These are phyloP conservation scores for Danaus plexippus DNA, from an alignment of 1,140 invertebrate species.

Conservation along the genomic window DNA sequence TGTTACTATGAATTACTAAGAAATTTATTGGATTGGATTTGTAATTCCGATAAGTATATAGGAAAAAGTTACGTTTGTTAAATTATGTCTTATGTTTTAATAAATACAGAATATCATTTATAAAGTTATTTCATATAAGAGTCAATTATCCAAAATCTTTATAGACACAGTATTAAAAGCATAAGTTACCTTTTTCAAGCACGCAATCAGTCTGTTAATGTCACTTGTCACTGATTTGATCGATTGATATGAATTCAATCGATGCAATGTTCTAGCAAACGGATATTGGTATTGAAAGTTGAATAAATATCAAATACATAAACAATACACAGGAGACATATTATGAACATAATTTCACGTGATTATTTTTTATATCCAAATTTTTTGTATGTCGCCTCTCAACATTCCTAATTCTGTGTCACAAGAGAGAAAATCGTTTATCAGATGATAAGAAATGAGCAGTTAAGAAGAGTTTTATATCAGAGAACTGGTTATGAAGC, in stretches of 20 bases:
- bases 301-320: too few relatives aligned
- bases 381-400: constrained; percentile 18
- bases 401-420: constrained; percentile 32
- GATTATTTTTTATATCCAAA: neutral
- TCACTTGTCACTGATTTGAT: constrained; percentile 15
- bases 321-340: neutral
- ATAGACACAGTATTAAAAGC: too few relatives aligned
- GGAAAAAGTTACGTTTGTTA: too few relatives aligned
- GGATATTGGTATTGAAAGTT: neutral
- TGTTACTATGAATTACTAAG: too few relatives aligned
- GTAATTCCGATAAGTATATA: too few relatives aligned
- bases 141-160: too few relatives aligned
- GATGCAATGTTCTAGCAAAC: neutral
- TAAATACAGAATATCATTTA: too few relatives aligned
- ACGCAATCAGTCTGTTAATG: neutral
- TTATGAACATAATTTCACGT: neutral
- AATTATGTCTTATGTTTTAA: too few relatives aligned
- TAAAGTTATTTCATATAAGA: too few relatives aligned
- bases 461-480: constrained; percentile 4
- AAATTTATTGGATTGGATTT: too few relatives aligned
- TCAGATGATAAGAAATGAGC: constrained; percentile 53
- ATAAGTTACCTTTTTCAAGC: neutral
- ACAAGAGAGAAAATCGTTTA: constrained; percentile 37
- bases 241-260: constrained; percentile 10
- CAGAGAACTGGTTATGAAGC: too few relatives aligned